phyloP scores from a whole-genome alignment of 2,888 invertebrate species.

The Opisthograptis luteolata region DNA sequence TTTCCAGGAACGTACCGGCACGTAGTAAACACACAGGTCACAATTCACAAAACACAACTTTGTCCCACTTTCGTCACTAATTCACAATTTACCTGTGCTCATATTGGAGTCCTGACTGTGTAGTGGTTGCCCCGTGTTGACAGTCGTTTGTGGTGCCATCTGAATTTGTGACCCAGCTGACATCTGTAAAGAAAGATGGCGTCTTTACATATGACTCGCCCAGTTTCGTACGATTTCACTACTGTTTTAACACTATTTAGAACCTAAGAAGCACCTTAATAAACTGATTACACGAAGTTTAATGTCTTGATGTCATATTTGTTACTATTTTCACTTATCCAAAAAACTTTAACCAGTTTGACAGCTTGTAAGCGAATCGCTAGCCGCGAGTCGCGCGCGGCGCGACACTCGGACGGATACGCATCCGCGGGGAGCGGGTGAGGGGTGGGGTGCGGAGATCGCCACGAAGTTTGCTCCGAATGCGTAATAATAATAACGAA shows the following conservation, averaged over 20 bases:
- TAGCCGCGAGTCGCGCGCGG: constrained; percentile 55
- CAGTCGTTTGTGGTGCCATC: constrained; percentile 97
- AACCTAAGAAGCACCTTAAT: constrained; percentile 48
- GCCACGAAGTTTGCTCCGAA: constrained; percentile 83
- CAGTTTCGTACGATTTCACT: constrained; percentile 59
- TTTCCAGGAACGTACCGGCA: constrained; percentile 57
- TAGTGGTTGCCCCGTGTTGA: constrained; percentile 92
- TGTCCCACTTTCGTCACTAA: constrained; percentile 72
- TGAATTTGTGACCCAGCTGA: constrained; percentile 98
- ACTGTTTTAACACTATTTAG: constrained; percentile 47
- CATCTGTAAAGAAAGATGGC: constrained; percentile 91
- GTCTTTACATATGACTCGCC: constrained; percentile 84
- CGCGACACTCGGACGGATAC: constrained; percentile 84
- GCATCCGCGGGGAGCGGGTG: constrained; percentile 76
- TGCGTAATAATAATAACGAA: constrained; percentile 81
- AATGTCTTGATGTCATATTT: constrained; percentile 54
- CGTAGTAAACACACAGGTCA: constrained; percentile 71
- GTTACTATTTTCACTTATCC: constrained; percentile 59
- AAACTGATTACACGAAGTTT: constrained; percentile 60
- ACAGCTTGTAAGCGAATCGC: constrained; percentile 81
- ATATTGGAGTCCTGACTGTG: constrained; percentile 99
- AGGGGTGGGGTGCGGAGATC: constrained; percentile 74
- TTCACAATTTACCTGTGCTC: constrained; percentile 92
- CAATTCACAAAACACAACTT: constrained; percentile 68
- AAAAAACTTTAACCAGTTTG: constrained; percentile 83